Conservation (phyloP, 2,888 invertebrate species). For the Meliscaeva auricollis region DNA sequence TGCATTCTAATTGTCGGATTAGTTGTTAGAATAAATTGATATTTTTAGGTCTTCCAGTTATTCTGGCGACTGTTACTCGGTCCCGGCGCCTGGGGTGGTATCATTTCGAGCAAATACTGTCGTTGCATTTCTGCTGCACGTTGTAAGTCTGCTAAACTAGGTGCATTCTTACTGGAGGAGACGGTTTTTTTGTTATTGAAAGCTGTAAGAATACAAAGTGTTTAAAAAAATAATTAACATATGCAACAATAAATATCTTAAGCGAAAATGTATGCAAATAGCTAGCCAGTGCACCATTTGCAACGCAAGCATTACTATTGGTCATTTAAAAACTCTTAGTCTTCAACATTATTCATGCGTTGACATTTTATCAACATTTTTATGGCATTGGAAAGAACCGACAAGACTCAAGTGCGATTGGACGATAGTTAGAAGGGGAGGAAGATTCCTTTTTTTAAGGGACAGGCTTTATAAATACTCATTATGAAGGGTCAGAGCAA, state of each 20-base stretch:
- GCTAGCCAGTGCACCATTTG: too few relatives aligned
- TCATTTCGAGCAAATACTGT: constrained; percentile 98
- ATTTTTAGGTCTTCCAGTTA: constrained; percentile 84
- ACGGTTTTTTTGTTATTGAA: constrained; percentile 81
- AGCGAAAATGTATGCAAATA: too few relatives aligned
- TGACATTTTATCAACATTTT: too few relatives aligned
- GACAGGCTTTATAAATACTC: too few relatives aligned
- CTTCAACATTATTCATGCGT: too few relatives aligned
- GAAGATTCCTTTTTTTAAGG: too few relatives aligned
- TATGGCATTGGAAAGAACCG: too few relatives aligned
- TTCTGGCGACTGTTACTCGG: constrained; percentile 84
- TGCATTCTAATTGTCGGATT: constrained; percentile 11
- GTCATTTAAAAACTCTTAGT: too few relatives aligned
- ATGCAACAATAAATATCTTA: background rate
- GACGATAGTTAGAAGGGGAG: too few relatives aligned
- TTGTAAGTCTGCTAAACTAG: constrained; percentile 90
- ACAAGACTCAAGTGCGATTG: too few relatives aligned
- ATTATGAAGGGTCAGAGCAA: too few relatives aligned
- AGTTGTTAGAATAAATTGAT: background rate
- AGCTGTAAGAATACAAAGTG: constrained; percentile 75
- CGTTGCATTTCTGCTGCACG: constrained; percentile 95
- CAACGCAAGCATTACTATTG: too few relatives aligned
- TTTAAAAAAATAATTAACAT: background rate
- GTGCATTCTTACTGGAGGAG: constrained; percentile 81
- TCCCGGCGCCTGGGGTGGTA: constrained; percentile 87